These are phyloP conservation scores for Cyclina sinensis DNA, from an alignment of 1,140 invertebrate species.

Conservation along the genomic window DNA sequence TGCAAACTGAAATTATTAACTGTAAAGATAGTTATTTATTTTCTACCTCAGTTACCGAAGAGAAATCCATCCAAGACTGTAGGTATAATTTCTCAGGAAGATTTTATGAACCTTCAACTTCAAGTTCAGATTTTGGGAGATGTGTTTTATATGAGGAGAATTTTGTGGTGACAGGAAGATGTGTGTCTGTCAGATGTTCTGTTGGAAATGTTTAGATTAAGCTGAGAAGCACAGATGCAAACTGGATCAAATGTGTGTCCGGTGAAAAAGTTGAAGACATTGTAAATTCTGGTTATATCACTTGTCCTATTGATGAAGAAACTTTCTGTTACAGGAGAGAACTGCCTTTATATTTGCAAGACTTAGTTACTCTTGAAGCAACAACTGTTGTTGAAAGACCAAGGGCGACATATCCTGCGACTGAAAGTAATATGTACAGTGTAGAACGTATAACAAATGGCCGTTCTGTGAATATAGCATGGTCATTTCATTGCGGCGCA, in stretches of 20 bases:
- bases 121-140: not conserved
- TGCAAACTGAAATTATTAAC: conserved; percentile 18
- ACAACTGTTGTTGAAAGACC: conserved; percentile 46
- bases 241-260: conserved; percentile 55
- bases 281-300: not conserved
- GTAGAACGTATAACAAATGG: not conserved
- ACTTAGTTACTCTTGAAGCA: conserved; percentile 30
- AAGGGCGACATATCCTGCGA: not conserved
- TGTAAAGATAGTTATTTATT: not conserved
- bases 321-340: conserved; percentile 36
- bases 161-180: conserved; percentile 14
- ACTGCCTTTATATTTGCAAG: conserved; percentile 51
- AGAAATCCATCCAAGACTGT: conserved; percentile 21
- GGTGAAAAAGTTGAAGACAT: conserved; percentile 4
- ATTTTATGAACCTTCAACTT: not conserved
- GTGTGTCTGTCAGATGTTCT: conserved; percentile 30
- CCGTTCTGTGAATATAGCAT: not conserved
- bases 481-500: not conserved
- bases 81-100: not conserved
- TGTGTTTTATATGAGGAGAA: conserved; percentile 17
- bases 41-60: not conserved
- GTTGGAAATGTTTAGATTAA: not conserved
- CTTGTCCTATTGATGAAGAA: conserved; percentile 40
- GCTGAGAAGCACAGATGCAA: conserved; percentile 15
- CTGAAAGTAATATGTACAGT: conserved; percentile 15